Base-by-base conservation (phyloP, 1,140 invertebrate species). In the Neuroterus valhalla region DNA sequence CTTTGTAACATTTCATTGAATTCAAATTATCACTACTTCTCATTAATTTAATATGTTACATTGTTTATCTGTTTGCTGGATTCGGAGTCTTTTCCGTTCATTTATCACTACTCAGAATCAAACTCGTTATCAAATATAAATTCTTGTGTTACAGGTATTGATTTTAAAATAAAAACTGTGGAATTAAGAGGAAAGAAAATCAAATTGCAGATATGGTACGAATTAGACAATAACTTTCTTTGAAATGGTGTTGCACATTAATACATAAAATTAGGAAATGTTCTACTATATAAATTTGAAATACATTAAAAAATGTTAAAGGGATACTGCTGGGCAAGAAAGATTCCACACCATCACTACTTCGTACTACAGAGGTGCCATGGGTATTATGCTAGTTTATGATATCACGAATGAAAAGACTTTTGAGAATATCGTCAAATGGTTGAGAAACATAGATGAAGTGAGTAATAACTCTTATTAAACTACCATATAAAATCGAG, bases 121-220 rank as follows among this genome's bases (percentile, higher is more conserved):
- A 0, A 2, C 8, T 2, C 5, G 2, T 31, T 1, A 38, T 38
- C 31, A 38, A 8, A 38, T 8, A 38, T 38, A 38, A 5, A 8
- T 79, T 72, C 83, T 87, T 87, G 87, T 87, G 88, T 93, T 93
- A 52, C 91, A 98, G 97, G 97, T 87, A 98, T 99, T 90, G 98
- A 99, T 92, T 99, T 99, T 90, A 99, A 99, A 94, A 99, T 99
- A 86, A 97, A 98, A 92, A 99, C 98, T 84, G 97, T 99, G 86
- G 98, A 99, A 91, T 91, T 99, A 82, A 94, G 96, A 90, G 98
- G 98, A 71, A 99, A 99, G 91, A 99, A 98, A 93, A 98, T 99
- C 76, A 99, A 99, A 92, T 92, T 99, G 87, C 98, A 99, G 92
- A 98, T 99, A 95, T 99, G 98, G 97, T 96, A 90, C 92, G 92